A percentile compares a stretch with the other conserved stretches of the same genome.
Conservation (phyloP, 2,113 vertebrate genomes). For the Etheostoma cragini region DNA sequence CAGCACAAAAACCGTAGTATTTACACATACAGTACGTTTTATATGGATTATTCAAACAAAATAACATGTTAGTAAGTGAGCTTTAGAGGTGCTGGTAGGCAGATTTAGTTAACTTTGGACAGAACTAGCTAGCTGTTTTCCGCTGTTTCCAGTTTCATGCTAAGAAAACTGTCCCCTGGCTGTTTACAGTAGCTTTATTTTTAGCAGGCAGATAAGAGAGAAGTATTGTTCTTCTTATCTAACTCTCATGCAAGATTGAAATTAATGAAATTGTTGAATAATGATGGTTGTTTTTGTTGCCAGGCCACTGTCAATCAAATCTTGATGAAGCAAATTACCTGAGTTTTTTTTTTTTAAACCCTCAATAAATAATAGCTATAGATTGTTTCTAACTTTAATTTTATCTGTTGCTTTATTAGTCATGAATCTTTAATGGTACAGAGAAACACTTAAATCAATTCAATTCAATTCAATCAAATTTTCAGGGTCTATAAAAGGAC, state of each 20-base stretch:
- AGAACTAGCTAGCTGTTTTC: not conserved
- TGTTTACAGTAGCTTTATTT: not conserved
- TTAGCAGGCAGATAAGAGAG: not conserved
- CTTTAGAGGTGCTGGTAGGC: not conserved
- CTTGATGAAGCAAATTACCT: not conserved
- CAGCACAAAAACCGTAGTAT: not conserved
- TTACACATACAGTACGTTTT: not conserved
- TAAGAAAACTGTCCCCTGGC: not conserved
- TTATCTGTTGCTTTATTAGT: constrained; percentile 25
- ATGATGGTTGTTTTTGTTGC: not conserved
- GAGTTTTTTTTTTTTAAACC: not conserved
- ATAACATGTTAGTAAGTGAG: not conserved
- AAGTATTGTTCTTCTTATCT: not conserved
- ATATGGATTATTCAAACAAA: not conserved
- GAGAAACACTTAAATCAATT: constrained; percentile 11
- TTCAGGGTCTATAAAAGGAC: constrained; percentile 12
- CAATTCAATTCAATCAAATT: not conserved
- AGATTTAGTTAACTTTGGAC: not conserved
- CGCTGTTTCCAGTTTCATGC: not conserved
- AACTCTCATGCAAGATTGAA: not conserved
- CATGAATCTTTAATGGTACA: constrained; percentile 17
- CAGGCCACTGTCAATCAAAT: not conserved
- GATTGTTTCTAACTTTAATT: not conserved
- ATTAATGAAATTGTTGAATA: too few relatives aligned
- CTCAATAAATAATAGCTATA: not conserved